Conservation (phyloP, 2,797 vertebrate species). For the Sitta carolinensis region DNA sequence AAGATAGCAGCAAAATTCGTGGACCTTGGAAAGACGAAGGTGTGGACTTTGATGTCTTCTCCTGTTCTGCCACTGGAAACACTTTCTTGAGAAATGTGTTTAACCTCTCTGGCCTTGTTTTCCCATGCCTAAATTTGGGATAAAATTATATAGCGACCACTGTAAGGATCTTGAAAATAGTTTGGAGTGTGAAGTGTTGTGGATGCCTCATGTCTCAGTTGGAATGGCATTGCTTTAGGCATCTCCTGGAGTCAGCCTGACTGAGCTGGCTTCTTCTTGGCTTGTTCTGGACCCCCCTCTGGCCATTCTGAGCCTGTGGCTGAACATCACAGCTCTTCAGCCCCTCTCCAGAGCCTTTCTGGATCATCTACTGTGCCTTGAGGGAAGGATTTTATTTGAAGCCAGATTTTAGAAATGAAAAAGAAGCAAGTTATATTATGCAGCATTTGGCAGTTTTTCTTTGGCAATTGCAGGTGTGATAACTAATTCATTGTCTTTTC, state of each 20-base stretch:
- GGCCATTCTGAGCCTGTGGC: neutral
- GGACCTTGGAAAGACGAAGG: neutral
- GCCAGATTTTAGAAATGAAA: neutral
- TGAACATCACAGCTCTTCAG: neutral
- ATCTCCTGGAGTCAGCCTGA: neutral
- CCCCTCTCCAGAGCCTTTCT: neutral
- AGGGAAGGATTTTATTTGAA: neutral
- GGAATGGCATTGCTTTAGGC: fast-evolving
- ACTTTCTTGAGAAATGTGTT: neutral
- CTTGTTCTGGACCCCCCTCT: neutral
- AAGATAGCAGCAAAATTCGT: neutral
- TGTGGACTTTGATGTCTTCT: neutral
- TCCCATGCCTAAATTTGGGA: neutral
- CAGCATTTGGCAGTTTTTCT: neutral
- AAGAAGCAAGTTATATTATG: neutral
- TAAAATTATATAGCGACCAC: neutral
- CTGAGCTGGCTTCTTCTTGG: neutral
- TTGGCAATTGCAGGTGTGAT: neutral
- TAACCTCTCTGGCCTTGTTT: neutral
- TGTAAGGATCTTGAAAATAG: neutral
- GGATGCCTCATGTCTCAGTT: neutral
- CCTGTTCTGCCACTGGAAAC: neutral
- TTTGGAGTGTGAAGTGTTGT: neutral
- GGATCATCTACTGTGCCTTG: neutral
- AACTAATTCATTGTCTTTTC: neutral